These are phyloP conservation scores for Notolepis coatsorum DNA, from an alignment of 2,797 vertebrate species.

Conservation along the genomic window DNA sequence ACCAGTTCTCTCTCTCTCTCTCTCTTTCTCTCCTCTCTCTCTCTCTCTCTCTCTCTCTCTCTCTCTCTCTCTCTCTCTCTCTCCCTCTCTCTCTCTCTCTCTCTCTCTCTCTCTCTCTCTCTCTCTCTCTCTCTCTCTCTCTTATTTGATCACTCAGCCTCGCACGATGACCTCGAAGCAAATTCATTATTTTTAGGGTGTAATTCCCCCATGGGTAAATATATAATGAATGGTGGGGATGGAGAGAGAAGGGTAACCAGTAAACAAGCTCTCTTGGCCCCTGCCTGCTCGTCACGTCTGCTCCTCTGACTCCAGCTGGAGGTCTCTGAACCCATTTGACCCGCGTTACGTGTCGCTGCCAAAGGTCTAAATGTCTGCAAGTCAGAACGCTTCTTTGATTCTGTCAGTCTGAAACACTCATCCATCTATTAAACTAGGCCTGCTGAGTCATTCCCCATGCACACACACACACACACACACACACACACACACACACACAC, in stretches of 20 bases:
- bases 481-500: conserved; percentile 9
- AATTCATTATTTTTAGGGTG: conserved; percentile 20
- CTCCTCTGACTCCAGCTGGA: neutral
- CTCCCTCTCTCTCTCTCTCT: too few relatives aligned
- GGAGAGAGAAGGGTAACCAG: conserved; percentile 23
- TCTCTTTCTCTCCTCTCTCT: too few relatives aligned
- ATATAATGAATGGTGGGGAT: conserved; percentile 5
- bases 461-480: neutral
- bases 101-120: too few relatives aligned
- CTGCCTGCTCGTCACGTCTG: neutral
- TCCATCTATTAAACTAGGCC: conserved; percentile 42
- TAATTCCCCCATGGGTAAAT: too few relatives aligned
- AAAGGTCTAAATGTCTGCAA: conserved; percentile 30
- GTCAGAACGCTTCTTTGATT: conserved; percentile 4
- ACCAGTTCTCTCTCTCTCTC: too few relatives aligned
- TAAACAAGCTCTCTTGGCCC: neutral
- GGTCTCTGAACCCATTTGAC: conserved; percentile 38
- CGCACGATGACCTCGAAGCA: conserved; percentile 56
- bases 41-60: too few relatives aligned
- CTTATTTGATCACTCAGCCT: conserved; percentile 35
- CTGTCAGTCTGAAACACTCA: conserved; percentile 43
- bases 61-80: too few relatives aligned
- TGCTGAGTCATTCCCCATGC: conserved; percentile 53
- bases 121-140: too few relatives aligned
- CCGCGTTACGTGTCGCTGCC: conserved; percentile 17